phyloP scores from a whole-genome alignment of 2,888 invertebrate genomes.

The Leptarthrus brevirostris region DNA sequence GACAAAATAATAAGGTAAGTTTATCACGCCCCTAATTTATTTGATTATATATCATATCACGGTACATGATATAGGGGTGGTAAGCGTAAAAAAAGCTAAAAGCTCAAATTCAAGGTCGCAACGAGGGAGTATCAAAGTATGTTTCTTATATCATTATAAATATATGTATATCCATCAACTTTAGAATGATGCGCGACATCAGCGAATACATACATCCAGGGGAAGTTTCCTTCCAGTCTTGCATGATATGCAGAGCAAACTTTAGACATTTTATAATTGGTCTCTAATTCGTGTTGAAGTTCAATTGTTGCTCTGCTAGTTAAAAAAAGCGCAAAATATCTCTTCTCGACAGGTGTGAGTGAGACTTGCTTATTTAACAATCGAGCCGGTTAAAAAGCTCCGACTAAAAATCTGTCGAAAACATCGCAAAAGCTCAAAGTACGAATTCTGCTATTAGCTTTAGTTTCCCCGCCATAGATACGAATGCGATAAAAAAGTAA shows the following conservation, averaged over 20 bases:
- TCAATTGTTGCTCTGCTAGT: slow-evolving; percentile 13
- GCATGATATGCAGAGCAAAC: no score
- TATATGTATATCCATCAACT: neutral
- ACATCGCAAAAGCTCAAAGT: slow-evolving; percentile 27
- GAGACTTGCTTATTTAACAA: neutral
- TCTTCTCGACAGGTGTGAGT: neutral
- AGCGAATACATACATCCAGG: no score
- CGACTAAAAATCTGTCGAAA: neutral
- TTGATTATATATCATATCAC: neutral
- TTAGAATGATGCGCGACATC: no score
- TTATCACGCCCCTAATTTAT: slow-evolving; percentile 25
- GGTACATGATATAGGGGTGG: neutral
- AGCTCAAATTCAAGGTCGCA: slow-evolving; percentile 13
- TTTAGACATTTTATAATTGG: slow-evolving; percentile 8
- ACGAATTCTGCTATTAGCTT: neutral
- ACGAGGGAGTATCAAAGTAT: neutral
- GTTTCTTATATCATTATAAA: neutral
- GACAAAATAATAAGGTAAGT: slow-evolving; percentile 52
- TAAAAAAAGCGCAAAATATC: neutral
- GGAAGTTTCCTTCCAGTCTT: no score
- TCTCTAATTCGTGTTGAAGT: neutral
- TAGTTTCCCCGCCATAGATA: no score
- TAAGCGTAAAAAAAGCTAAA: neutral
- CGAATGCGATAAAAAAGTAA: no score
- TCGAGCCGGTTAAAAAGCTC: no score